Evolutionary conservation across 2,888 invertebrate genomes (phyloP).

Genomic region (Sturmia bella): DNA sequence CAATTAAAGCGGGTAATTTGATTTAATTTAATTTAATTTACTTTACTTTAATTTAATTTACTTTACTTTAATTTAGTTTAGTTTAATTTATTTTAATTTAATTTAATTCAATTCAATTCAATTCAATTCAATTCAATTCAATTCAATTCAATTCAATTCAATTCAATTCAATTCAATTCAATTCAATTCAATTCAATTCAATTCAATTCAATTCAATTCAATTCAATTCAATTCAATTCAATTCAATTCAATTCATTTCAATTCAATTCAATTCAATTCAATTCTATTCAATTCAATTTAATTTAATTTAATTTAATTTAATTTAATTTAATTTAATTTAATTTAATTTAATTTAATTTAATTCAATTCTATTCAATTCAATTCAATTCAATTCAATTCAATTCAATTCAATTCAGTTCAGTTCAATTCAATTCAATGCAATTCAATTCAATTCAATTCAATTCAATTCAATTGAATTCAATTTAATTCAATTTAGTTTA

Average conservation of each 20-base stretch:
- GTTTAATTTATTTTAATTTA: too few relatives aligned
- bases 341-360: conserved; percentile 6
- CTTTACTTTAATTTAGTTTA: too few relatives aligned
- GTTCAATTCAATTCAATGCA: conserved; percentile 26
- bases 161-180: too few relatives aligned
- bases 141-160: neutral
- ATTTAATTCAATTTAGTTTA: neutral
- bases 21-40: too few relatives aligned
- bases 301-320: too few relatives aligned
- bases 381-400: conserved; percentile 10
- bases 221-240: neutral
- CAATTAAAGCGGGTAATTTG: too few relatives aligned
- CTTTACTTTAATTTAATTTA: too few relatives aligned
- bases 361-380: conserved; percentile 16
- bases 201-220: neutral
- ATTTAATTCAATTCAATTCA: too few relatives aligned
- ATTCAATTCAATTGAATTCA: conserved; percentile 23
- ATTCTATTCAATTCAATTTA: too few relatives aligned
- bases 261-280: too few relatives aligned
- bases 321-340: neutral
- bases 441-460: conserved; percentile 17
- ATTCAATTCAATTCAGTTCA: conserved; percentile 12
- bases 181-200: neutral
- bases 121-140: conserved; percentile 5
- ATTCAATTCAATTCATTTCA: neutral